Percentiles rank a stretch among this genome's conserved stretches.
phyloP scores from a whole-genome alignment of 2,888 invertebrate genomes.

The Smittia aterrima region DNA sequence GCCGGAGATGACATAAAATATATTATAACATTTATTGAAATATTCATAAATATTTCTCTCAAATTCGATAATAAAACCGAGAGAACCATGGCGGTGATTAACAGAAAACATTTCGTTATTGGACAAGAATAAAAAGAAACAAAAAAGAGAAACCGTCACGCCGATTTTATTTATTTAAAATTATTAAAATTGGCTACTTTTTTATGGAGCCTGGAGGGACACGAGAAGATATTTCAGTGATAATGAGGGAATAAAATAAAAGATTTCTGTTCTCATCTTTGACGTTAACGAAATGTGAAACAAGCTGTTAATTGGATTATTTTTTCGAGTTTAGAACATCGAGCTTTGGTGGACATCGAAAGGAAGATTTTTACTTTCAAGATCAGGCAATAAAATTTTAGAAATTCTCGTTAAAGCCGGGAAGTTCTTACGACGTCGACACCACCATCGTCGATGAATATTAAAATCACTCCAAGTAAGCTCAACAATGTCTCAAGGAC shows the following conservation, averaged over 20 bases:
- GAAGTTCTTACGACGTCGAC: no score
- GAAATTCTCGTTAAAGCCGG: no score
- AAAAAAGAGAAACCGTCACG: background rate
- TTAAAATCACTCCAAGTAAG: no score
- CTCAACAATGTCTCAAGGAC: no score
- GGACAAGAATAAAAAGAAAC: background rate
- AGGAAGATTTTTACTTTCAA: no score
- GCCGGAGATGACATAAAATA: background rate
- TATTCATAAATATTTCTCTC: slow-evolving; percentile 26
- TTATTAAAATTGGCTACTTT: slow-evolving; percentile 33
- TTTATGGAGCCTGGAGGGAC: background rate
- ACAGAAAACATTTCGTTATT: slow-evolving; percentile 13
- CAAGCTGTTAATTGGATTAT: no score
- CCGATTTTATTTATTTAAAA: slow-evolving; percentile 28
- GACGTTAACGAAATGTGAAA: no score
- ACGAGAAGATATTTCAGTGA: background rate
- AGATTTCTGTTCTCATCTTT: background rate
- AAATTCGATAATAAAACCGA: background rate
- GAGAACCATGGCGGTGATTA: slow-evolving; percentile 16
- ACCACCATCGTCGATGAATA: no score
- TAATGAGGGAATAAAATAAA: slow-evolving; percentile 16
- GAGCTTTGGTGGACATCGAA: no score
- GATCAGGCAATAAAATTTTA: no score
- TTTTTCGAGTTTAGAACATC: no score
- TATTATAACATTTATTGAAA: background rate